Conservation (phyloP, 2,888 invertebrate genomes). For the Toxonevra muliebris region DNA sequence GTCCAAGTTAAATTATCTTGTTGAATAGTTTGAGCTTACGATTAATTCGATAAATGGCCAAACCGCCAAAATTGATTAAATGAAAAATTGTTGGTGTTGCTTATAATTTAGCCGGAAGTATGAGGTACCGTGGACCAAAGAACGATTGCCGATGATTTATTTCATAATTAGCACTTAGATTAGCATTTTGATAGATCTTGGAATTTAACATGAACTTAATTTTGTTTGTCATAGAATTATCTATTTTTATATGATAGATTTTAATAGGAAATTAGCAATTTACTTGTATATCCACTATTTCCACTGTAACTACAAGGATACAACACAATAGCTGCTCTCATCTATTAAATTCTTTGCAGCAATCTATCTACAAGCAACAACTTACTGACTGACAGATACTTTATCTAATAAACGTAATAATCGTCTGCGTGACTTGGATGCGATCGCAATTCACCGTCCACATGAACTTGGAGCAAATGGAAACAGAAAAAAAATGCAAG, state of each 20-base stretch:
- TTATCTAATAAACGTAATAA: conserved; percentile 20
- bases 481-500: neutral
- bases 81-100: conserved; percentile 2
- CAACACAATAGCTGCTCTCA: too few relatives aligned
- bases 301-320: too few relatives aligned
- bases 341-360: neutral
- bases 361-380: too few relatives aligned
- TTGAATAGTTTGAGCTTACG: neutral
- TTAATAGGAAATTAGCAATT: too few relatives aligned
- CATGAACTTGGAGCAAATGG: too few relatives aligned
- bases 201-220: neutral
- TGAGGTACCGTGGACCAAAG: neutral
- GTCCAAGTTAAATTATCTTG: too few relatives aligned
- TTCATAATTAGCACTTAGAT: too few relatives aligned
- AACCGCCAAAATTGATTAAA: conserved; percentile 17
- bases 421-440: conserved; percentile 26
- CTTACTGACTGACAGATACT: conserved; percentile 15
- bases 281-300: too few relatives aligned
- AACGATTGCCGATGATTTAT: too few relatives aligned
- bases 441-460: neutral
- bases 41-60: conserved; percentile 29
- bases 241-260: too few relatives aligned
- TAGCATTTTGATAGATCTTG: neutral
- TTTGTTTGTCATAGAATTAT: too few relatives aligned
- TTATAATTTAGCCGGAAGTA: neutral